Evolutionary conservation across 2,113 vertebrate species (phyloP).

Genomic region (Mellivora capensis): DNA sequence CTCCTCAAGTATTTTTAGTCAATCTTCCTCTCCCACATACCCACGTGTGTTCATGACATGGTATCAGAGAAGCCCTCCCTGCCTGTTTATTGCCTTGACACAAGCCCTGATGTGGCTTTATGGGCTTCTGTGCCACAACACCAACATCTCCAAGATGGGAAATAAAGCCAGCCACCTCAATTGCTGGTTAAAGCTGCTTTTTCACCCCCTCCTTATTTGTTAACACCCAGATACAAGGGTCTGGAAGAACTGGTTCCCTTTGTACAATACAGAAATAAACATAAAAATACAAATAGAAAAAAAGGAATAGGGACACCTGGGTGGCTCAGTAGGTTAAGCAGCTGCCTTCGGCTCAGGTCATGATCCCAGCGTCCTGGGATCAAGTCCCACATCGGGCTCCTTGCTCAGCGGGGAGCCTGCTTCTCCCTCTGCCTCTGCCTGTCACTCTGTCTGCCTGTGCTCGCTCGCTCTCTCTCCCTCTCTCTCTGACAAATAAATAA

Average conservation of each 20-base stretch:
- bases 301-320: too few relatives aligned
- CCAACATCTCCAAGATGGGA: constrained; percentile 30
- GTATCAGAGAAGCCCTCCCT: not conserved
- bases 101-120: constrained; percentile 25
- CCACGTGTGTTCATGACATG: not conserved
- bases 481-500: too few relatives aligned
- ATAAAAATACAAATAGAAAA: not conserved
- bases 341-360: too few relatives aligned
- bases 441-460: too few relatives aligned
- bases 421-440: too few relatives aligned
- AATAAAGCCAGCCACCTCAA: constrained; percentile 40
- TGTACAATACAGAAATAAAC: not conserved
- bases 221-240: not conserved
- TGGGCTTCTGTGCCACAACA: constrained; percentile 18
- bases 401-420: too few relatives aligned
- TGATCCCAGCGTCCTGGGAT: too few relatives aligned
- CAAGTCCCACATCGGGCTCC: too few relatives aligned
- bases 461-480: too few relatives aligned
- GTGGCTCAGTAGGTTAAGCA: too few relatives aligned
- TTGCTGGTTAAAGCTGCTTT: not conserved
- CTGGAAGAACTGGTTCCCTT: constrained; percentile 31
- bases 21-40: not conserved
- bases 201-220: not conserved
- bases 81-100: constrained; percentile 43
- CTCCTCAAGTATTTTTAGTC: not conserved